A percentile compares a stretch with the other conserved stretches of the same genome.
These are phyloP conservation scores for Notarius quadriscutis DNA, from an alignment of 2,113 vertebrate species.

Conservation along the genomic window DNA sequence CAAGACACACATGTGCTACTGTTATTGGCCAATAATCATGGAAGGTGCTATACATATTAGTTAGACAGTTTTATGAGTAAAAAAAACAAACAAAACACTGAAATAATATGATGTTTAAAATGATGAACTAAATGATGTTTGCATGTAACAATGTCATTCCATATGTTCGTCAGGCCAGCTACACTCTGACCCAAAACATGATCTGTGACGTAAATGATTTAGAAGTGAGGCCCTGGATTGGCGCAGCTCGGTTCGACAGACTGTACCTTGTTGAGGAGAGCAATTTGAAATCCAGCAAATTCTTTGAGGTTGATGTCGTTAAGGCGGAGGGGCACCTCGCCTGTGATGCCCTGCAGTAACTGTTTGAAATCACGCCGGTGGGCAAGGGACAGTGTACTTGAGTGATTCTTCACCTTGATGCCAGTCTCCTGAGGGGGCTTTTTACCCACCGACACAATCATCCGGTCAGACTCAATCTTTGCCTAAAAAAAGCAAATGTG, in stretches of 20 bases:
- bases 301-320: constrained; percentile 82
- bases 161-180: background rate
- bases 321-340: constrained; percentile 75
- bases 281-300: constrained; percentile 83
- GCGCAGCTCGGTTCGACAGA: background rate
- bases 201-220: constrained; percentile 26
- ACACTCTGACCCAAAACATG: background rate
- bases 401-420: constrained; percentile 87
- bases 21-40: too few species aligned
- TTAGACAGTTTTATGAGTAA: background rate
- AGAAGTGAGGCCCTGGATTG: background rate
- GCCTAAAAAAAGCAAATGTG: constrained; percentile 68
- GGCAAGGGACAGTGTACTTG: constrained; percentile 74
- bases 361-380: constrained; percentile 81
- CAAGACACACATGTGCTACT: too few species aligned
- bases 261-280: constrained; percentile 84
- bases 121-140: background rate
- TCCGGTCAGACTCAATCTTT: constrained; percentile 86
- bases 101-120: background rate
- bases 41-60: background rate
- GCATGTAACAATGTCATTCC: background rate
- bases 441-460: constrained; percentile 88
- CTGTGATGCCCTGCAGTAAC: constrained; percentile 80
- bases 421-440: constrained; percentile 83
- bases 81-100: background rate